Percentiles rank a stretch among this genome's conserved stretches.
Evolutionary conservation across 1,140 invertebrate species (phyloP).

Genomic region (Psilanteris sp.): DNA sequence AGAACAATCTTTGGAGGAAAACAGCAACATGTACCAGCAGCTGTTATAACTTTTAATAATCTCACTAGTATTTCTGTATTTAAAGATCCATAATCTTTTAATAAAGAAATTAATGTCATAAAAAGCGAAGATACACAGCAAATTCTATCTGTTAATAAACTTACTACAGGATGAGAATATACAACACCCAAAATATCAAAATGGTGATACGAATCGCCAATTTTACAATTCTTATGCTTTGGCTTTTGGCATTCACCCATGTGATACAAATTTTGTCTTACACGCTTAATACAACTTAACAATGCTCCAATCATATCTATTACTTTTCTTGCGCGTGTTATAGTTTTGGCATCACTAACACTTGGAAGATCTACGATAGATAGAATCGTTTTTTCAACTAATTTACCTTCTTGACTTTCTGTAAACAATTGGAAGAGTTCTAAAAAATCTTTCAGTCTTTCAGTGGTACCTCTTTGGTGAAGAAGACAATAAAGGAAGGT

Average conservation of each 20-base stretch:
- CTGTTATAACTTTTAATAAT: conserved; percentile 81
- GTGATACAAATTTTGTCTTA: conserved; percentile 82
- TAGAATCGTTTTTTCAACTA: conserved; percentile 82
- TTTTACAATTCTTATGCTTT: conserved; percentile 80
- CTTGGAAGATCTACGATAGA: conserved; percentile 81
- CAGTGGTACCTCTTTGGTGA: conserved; percentile 80
- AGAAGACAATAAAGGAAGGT: conserved; percentile 83
- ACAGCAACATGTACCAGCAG: conserved; percentile 84
- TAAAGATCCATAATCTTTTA: conserved; percentile 77
- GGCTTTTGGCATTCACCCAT: conserved; percentile 78
- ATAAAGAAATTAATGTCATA: conserved; percentile 80
- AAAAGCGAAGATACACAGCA: conserved; percentile 83
- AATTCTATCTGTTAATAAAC: conserved; percentile 54
- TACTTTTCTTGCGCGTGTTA: conserved; percentile 80
- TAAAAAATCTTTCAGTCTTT: conserved; percentile 82
- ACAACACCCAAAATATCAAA: conserved; percentile 79
- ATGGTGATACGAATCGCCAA: conserved; percentile 81
- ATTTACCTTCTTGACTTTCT: conserved; percentile 82
- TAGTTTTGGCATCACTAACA: conserved; percentile 72
- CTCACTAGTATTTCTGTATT: conserved; percentile 76
- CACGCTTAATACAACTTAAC: conserved; percentile 81
- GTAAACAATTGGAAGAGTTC: conserved; percentile 83
- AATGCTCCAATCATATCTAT: conserved; percentile 82
- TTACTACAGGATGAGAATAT: conserved; percentile 70
- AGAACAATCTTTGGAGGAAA: conserved; percentile 80